phyloP scores from a whole-genome alignment of 2,113 vertebrate species.

The Pseudorectes ferrugineus region DNA sequence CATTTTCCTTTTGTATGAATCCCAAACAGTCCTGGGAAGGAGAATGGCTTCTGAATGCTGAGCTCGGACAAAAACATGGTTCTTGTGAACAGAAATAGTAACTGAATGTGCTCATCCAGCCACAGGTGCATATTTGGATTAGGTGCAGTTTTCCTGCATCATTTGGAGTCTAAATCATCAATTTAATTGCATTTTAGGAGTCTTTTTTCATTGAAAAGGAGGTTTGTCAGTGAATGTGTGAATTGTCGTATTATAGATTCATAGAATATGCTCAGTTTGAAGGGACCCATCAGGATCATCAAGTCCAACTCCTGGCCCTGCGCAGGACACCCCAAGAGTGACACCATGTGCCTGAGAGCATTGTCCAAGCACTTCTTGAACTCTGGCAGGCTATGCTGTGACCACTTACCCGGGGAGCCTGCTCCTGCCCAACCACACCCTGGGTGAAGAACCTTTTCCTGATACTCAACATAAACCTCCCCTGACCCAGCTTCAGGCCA shows the following conservation, averaged over 20 bases:
- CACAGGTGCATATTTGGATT: not conserved
- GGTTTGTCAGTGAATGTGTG: not conserved
- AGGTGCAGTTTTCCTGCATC: not conserved
- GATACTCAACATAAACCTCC: not conserved
- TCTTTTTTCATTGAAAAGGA: not conserved
- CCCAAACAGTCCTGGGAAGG: not conserved
- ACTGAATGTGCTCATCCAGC: not conserved
- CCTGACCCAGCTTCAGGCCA: not conserved
- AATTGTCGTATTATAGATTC: not conserved
- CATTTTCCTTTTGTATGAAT: not conserved
- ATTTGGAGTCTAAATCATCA: not conserved
- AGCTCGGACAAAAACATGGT: not conserved
- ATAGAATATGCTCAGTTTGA: not conserved
- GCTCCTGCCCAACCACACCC: not conserved
- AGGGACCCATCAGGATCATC: not conserved
- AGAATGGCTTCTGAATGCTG: not conserved
- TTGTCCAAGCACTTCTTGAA: not conserved
- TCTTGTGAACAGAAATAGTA: not conserved
- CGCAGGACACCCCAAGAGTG: not conserved
- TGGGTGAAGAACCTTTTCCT: not conserved
- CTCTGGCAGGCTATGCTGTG: not conserved
- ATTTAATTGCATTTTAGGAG: not conserved
- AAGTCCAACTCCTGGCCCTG: not conserved
- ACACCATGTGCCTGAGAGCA: not conserved
- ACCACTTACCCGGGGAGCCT: not conserved